phyloP scores from a whole-genome alignment of 2,113 vertebrate genomes.

The Formicarius rufipectus region DNA sequence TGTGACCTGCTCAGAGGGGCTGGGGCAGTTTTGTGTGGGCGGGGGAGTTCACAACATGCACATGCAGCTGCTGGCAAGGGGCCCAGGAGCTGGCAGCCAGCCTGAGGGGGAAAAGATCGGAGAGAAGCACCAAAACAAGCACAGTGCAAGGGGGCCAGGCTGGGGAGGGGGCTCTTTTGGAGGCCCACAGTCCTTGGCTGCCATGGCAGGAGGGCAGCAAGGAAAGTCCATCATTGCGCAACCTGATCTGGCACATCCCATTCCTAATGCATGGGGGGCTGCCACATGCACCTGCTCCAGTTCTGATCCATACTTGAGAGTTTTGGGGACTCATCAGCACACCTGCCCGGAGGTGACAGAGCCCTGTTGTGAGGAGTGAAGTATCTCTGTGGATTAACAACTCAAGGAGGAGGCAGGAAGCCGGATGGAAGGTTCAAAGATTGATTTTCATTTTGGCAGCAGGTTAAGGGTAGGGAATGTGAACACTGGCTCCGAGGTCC shows the following conservation, averaged over 20 bases:
- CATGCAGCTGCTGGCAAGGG: neutral
- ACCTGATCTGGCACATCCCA: accelerated
- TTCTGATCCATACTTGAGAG: neutral
- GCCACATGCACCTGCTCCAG: accelerated
- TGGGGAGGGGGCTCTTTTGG: neutral
- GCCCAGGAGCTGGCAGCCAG: neutral
- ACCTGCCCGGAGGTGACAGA: neutral
- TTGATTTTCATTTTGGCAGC: slow-evolving; percentile 14
- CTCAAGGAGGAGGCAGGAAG: neutral
- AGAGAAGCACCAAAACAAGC: neutral
- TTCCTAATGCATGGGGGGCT: accelerated
- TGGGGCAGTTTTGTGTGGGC: neutral
- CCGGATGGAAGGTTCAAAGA: neutral
- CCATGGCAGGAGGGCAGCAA: neutral
- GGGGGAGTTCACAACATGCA: neutral
- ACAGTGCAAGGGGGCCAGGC: neutral
- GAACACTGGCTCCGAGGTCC: neutral
- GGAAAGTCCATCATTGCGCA: accelerated
- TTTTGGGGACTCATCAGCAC: neutral
- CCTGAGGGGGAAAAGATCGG: neutral
- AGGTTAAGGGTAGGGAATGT: neutral
- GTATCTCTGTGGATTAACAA: neutral
- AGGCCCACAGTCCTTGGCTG: neutral
- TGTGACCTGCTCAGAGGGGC: accelerated
- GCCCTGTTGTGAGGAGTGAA: neutral